Evolutionary conservation across 2,888 invertebrate genomes (phyloP), one percentile per base, ranked within the genome.

Genomic region (Drosophila picticornis): DNA sequence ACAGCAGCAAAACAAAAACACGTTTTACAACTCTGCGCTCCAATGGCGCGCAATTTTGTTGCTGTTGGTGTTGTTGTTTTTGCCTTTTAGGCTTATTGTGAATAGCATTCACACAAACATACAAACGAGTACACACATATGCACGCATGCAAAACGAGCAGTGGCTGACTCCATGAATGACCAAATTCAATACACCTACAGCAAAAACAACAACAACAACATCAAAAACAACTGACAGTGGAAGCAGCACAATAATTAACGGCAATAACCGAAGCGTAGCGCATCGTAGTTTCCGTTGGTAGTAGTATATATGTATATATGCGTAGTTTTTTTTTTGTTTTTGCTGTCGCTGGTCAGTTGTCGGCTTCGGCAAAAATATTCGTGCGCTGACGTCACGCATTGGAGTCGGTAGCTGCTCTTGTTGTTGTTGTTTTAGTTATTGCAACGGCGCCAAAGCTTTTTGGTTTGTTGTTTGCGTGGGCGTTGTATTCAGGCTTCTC

Each of bases 181-280:
- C 83, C 82, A 77, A 79, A 82, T 84, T 84, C 75, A 82, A 87
- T 87, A 84, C 67, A 72, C 46, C 76, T 59, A 71, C 79, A 71
- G 60, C 46, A 60, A 34, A 58, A 70, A 69, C 73, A 78, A 63
- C 75, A 69, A 71, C 63, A 71, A 61, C 40, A 53, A 31, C 51
- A 48, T 64, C 73, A 69, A 66, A 60, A 71, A 60, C 40, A 53
- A 40, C 52, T 43, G 55, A 76, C 70, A 81, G 60, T 61, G 50
- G 59, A 69, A 71, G 57, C 46, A 25, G 80, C 65, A 74, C 75
- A 81, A 81, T 87, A 90, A 90, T 90, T 88, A 88, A 86, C 86
- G 87, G 83, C 88, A 90, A 77, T 86, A 83, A 81, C 76, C 88
- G 88, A 90, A 86, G 90, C 86, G 90, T 86, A 88, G 75, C 84